Conservation (phyloP, 2,888 invertebrate genomes). For the Luperina testacea region DNA sequence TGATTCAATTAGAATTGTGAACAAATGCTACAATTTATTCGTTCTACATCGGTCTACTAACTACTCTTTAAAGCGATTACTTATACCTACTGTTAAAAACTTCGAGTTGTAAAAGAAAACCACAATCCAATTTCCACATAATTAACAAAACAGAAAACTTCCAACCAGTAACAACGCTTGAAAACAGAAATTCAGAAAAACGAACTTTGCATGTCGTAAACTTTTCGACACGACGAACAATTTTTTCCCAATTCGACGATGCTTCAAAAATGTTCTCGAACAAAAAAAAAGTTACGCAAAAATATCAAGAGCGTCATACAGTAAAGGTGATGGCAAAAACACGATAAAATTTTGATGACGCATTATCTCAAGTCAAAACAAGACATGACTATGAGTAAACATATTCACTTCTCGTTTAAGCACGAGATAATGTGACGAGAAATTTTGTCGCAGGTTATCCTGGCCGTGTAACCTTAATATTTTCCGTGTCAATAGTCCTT, state of each 20-base stretch:
- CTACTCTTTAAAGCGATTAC: not conserved
- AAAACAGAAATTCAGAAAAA: conserved; percentile 37
- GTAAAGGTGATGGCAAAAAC: conserved; percentile 8
- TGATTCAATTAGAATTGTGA: not conserved
- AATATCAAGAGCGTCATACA: conserved; percentile 30
- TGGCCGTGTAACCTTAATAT: conserved; percentile 39
- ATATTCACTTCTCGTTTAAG: not conserved
- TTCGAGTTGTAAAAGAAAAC: conserved; percentile 36
- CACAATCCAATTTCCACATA: conserved; percentile 39
- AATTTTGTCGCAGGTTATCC: not conserved
- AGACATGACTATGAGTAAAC: not conserved
- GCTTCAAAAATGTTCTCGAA: conserved; percentile 39
- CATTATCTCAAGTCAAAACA: not conserved
- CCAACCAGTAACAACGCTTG: conserved; percentile 41
- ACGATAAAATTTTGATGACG: not conserved
- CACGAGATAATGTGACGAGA: conserved; percentile 3
- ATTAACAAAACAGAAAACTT: conserved; percentile 41
- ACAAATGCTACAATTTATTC: not conserved
- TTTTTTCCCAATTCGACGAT: conserved; percentile 20
- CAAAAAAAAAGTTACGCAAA: conserved; percentile 36
- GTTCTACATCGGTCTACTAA: conserved; percentile 1
- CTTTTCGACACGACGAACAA: conserved; percentile 34
- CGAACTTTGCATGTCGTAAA: conserved; percentile 50
- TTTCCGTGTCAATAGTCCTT: conserved; percentile 55
- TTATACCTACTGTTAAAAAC: conserved; percentile 6